These are phyloP conservation scores for Sarcophaga bullata DNA, from an alignment of 1,140 invertebrate species.

Conservation along the genomic window DNA sequence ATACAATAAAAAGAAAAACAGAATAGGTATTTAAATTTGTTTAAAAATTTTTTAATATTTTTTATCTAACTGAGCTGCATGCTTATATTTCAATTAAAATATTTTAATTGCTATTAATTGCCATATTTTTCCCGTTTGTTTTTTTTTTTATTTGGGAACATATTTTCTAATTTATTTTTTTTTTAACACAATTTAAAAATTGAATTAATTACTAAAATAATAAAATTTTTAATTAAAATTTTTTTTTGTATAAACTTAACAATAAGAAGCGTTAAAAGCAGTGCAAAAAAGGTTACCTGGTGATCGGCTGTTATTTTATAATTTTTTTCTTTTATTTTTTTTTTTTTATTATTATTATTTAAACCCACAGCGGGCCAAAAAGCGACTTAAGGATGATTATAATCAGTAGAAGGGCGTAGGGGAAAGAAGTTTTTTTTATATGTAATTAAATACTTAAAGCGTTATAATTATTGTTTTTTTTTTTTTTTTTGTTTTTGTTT, in stretches of 20 bases:
- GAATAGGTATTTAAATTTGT: no score
- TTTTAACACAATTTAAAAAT: not conserved
- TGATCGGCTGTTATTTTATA: slow-evolving; percentile 60
- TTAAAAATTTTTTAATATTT: no score
- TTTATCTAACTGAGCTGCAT: no score
- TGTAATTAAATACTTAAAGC: slow-evolving; percentile 20
- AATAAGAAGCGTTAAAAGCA: slow-evolving; percentile 62
- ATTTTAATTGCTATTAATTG: no score
- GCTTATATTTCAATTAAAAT: no score
- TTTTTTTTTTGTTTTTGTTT: not conserved
- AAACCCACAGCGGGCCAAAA: slow-evolving; percentile 69
- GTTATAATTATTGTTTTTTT: not conserved
- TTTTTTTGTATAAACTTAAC: slow-evolving; percentile 42
- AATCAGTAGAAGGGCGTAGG: slow-evolving; percentile 30
- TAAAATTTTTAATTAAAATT: slow-evolving; percentile 15
- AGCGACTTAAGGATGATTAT: slow-evolving; percentile 65
- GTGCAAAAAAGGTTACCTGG: slow-evolving; percentile 66
- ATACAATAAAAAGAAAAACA: no score
- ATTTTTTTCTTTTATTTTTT: not conserved
- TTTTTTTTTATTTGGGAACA: not conserved
- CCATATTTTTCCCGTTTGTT: no score
- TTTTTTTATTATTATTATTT: slow-evolving; percentile 47
- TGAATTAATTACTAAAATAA: slow-evolving; percentile 18
- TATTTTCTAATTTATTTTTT: not conserved
- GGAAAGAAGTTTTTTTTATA: not conserved